Evolutionary conservation across 2,888 invertebrate genomes (phyloP).

Genomic region (Brachyptera putata): DNA sequence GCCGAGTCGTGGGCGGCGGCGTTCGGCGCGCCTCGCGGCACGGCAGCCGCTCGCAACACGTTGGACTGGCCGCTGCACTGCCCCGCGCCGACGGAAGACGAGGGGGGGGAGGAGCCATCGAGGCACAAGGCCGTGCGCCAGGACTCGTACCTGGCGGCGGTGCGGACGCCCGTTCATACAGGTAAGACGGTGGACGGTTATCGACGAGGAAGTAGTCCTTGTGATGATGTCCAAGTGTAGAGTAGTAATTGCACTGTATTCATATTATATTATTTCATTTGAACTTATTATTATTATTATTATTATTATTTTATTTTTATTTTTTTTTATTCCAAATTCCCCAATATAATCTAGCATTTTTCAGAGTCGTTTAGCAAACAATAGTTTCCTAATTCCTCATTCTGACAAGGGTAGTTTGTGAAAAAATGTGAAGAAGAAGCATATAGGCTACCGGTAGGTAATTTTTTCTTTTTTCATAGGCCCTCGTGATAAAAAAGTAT

Average conservation of each 20-base stretch:
- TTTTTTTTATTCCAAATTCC: too few relatives aligned
- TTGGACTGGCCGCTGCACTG: slow-evolving; percentile 27
- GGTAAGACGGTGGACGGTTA: slow-evolving; percentile 27
- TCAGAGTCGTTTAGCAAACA: too few relatives aligned
- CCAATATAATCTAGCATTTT: too few relatives aligned
- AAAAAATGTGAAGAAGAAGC: too few relatives aligned
- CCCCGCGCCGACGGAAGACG: slow-evolving; percentile 24
- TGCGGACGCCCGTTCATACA: slow-evolving; percentile 42
- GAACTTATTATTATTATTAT: slow-evolving; percentile 4
- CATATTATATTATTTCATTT: slow-evolving; percentile 4
- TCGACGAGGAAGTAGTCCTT: too few relatives aligned
- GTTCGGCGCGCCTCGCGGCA: slow-evolving; percentile 31
- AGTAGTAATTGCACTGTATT: slow-evolving; percentile 20
- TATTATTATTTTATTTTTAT: slow-evolving; percentile 12
- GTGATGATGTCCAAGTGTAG: slow-evolving; percentile 21
- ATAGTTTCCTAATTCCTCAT: too few relatives aligned
- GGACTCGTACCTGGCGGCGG: slow-evolving; percentile 48
- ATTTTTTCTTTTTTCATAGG: too few relatives aligned
- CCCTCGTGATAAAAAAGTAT: too few relatives aligned
- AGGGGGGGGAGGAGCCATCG: slow-evolving; percentile 36
- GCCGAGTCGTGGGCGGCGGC: slow-evolving; percentile 51
- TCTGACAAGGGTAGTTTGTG: too few relatives aligned
- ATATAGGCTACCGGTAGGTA: too few relatives aligned
- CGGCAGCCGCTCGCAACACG: slow-evolving; percentile 10
- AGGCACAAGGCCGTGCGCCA: slow-evolving; percentile 47